Conservation (phyloP, 2,113 vertebrate genomes). For the Chionodraco myersi region DNA sequence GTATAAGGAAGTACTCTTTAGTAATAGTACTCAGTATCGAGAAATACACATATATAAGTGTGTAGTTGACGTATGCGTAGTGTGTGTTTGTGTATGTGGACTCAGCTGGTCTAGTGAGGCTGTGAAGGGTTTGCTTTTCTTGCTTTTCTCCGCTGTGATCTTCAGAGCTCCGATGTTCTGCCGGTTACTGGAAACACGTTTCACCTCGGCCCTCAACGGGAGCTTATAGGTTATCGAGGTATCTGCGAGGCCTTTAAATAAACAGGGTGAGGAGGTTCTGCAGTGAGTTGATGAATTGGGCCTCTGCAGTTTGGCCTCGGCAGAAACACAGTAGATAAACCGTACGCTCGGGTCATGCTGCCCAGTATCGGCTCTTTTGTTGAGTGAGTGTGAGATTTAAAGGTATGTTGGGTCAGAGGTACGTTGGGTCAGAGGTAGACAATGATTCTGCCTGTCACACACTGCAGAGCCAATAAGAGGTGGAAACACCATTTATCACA, state of each 20-base stretch:
- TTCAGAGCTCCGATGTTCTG: not conserved
- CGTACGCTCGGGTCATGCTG: not conserved
- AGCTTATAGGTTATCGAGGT: not conserved
- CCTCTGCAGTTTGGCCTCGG: not conserved
- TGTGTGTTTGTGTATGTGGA: no score
- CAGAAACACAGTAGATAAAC: not conserved
- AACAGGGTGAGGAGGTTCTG: not conserved
- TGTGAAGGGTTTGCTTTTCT: not conserved
- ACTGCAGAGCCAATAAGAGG: not conserved
- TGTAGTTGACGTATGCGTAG: no score
- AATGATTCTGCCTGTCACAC: not conserved
- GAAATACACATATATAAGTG: no score
- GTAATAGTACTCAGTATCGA: no score
- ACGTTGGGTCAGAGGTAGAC: not conserved
- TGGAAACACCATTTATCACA: not conserved
- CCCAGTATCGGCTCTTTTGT: not conserved
- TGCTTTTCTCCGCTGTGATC: not conserved
- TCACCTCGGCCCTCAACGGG: not conserved
- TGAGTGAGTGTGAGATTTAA: not conserved
- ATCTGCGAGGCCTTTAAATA: not conserved
- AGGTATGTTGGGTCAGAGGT: no score
- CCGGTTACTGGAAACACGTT: conserved; percentile 3
- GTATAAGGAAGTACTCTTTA: no score
- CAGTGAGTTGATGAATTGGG: not conserved
- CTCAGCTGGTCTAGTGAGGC: conserved; percentile 14